Percentiles rank a stretch among this genome's conserved stretches.
Conservation (phyloP, 2,113 vertebrate species). For the Rhipidura dahli region DNA sequence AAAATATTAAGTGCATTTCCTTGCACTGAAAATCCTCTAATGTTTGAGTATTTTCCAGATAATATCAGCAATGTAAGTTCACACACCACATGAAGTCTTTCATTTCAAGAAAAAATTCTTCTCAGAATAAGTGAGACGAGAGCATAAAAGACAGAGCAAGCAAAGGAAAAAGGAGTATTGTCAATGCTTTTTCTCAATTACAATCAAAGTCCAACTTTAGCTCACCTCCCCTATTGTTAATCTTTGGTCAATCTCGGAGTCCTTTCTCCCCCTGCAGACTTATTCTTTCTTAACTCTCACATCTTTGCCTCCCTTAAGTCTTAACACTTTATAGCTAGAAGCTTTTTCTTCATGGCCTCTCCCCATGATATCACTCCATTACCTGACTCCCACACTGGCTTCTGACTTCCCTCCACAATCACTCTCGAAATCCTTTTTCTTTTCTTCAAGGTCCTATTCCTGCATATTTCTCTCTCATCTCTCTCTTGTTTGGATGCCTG, state of each 20-base stretch:
- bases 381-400: background rate
- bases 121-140: background rate
- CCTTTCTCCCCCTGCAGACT: background rate
- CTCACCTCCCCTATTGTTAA: slow-evolving; percentile 27
- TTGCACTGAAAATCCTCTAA: background rate
- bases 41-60: background rate
- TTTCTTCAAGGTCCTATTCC: background rate
- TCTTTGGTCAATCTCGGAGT: slow-evolving; percentile 12
- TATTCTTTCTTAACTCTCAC: background rate
- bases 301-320: background rate
- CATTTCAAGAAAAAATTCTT: background rate
- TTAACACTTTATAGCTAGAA: background rate
- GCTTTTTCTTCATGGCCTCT: background rate
- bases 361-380: background rate
- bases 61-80: background rate
- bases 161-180: background rate
- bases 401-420: slow-evolving; percentile 1
- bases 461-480: background rate
- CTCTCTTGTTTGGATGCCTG: background rate
- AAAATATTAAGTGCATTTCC: background rate
- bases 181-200: background rate
- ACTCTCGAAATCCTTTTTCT: background rate
- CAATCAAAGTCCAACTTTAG: background rate
- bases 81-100: background rate
- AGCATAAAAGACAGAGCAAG: background rate